A percentile compares a stretch with the other conserved stretches of the same genome.
These are phyloP conservation scores for Microchirus variegatus DNA, from an alignment of 2,797 vertebrate species.

Conservation along the genomic window DNA sequence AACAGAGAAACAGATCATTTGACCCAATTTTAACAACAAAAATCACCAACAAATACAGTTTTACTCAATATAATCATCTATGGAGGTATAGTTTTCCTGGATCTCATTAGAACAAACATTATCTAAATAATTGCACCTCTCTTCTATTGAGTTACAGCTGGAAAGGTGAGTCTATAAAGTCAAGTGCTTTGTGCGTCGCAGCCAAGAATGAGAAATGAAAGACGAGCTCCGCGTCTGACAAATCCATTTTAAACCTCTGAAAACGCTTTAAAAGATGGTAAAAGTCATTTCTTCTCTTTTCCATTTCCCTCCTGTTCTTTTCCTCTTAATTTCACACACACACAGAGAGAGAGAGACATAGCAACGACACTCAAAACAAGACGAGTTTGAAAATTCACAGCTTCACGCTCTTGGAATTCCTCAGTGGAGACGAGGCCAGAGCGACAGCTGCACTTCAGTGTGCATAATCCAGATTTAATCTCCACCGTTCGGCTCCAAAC, in stretches of 20 bases:
- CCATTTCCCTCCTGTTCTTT: slow-evolving; percentile 8
- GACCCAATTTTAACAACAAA: too few species aligned
- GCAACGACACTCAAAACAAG: slow-evolving; percentile 26
- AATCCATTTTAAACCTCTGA: slow-evolving; percentile 35
- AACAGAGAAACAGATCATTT: too few species aligned
- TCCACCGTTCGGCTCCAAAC: slow-evolving; percentile 2
- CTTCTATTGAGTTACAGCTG: slow-evolving; percentile 6
- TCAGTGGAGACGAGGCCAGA: slow-evolving; percentile 30
- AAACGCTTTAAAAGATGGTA: slow-evolving; percentile 26
- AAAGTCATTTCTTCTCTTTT: slow-evolving; percentile 41
- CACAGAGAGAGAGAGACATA: slow-evolving; percentile 24
- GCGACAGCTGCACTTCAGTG: neutral
- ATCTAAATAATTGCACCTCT: too few species aligned
- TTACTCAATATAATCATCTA: too few species aligned
- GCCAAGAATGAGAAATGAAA: slow-evolving; percentile 27
- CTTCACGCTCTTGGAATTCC: slow-evolving; percentile 40
- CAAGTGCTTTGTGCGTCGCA: slow-evolving; percentile 9
- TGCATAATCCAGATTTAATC: slow-evolving; percentile 10
- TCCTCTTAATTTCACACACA: slow-evolving; percentile 17
- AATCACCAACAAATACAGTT: too few species aligned
- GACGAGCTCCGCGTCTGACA: slow-evolving; percentile 35
- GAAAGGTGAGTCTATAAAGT: slow-evolving; percentile 17
- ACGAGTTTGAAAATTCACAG: slow-evolving; percentile 40
- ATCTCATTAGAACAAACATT: too few species aligned
- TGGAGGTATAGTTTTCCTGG: too few species aligned